Percentiles rank a stretch among this genome's conserved stretches.
Conservation (phyloP, 2,888 invertebrate genomes). For the Eilema sororculum region DNA sequence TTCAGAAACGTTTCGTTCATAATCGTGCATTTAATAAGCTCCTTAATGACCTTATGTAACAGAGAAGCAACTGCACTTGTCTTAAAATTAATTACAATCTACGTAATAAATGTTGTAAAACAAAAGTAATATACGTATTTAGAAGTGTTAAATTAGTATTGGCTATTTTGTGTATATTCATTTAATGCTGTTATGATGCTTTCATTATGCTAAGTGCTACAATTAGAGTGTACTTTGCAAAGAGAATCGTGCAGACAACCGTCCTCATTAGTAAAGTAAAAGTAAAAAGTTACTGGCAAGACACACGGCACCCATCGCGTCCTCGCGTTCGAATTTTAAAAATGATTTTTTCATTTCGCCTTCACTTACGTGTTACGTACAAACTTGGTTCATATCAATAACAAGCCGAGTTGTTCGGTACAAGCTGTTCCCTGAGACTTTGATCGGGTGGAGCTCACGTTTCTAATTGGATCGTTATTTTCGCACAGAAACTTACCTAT, state of each 20-base stretch:
- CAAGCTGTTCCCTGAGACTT: neutral
- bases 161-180: constrained; percentile 16
- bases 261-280: constrained; percentile 40
- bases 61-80: neutral
- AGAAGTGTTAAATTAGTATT: neutral
- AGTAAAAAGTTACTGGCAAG: constrained; percentile 19
- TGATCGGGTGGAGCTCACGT: neutral
- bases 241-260: constrained; percentile 22
- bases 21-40: neutral
- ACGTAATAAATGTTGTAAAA: neutral
- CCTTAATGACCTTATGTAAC: constrained; percentile 6
- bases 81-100: neutral
- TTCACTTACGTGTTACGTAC: neutral
- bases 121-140: neutral
- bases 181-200: constrained; percentile 23
- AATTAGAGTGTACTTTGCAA: constrained; percentile 32
- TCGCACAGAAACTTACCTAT: neutral
- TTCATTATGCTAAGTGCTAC: constrained; percentile 33
- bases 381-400: neutral
- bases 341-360: neutral
- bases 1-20: constrained; percentile 21
- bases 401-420: neutral
- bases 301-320: neutral
- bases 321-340: constrained; percentile 5
- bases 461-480: neutral